phyloP scores from a whole-genome alignment of 2,888 invertebrate species.

The Cremastobaeus sp. region DNA sequence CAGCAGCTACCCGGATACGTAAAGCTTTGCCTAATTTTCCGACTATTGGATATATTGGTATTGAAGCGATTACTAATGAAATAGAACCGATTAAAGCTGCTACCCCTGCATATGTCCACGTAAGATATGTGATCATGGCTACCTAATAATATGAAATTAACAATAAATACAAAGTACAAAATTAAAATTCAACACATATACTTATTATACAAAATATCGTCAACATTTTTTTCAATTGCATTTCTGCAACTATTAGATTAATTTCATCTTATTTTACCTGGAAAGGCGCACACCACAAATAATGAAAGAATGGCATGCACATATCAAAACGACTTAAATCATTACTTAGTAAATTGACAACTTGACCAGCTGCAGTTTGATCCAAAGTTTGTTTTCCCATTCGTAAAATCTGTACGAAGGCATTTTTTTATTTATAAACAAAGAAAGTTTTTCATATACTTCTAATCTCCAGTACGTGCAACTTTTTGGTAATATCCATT shows the following conservation, averaged over 20 bases:
- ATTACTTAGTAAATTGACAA: conserved; percentile 95
- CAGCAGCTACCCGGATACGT: conserved; percentile 28
- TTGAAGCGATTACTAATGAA: conserved; percentile 13
- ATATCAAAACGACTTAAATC: conserved; percentile 95
- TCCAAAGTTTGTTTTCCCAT: conserved; percentile 85
- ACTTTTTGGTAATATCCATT: too few relatives aligned
- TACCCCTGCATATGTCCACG: conserved; percentile 39
- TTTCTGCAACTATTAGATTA: background rate
- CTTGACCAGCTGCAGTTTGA: conserved; percentile 90
- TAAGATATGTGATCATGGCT: conserved; percentile 18
- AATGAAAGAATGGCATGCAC: conserved; percentile 37
- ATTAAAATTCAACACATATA: background rate
- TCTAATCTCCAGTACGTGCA: too few relatives aligned
- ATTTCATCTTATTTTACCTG: conserved; percentile 22
- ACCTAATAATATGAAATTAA: too few relatives aligned
- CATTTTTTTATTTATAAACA: too few relatives aligned
- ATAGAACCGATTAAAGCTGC: conserved; percentile 40
- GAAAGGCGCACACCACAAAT: conserved; percentile 26
- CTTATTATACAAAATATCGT: background rate
- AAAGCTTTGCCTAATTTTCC: conserved; percentile 27
- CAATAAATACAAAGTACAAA: too few relatives aligned
- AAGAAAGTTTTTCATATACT: too few relatives aligned
- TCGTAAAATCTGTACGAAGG: conserved; percentile 82
- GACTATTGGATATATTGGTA: conserved; percentile 33
- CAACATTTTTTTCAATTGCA: background rate